Evolutionary conservation across 2,797 vertebrate species (phyloP).

Genomic region (Anniella stebbinsi): DNA sequence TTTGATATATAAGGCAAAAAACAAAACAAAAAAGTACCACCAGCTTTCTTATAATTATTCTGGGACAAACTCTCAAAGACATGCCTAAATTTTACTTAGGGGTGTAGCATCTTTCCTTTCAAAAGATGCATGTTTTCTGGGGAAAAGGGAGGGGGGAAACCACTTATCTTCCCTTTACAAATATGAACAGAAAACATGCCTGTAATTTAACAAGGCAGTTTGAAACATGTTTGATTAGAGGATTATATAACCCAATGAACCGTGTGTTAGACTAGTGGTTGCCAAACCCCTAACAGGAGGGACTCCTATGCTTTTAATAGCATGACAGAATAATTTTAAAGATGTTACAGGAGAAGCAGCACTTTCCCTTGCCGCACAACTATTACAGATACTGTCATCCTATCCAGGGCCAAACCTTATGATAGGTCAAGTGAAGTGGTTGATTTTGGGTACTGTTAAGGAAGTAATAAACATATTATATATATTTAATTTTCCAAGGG

Average conservation of each 20-base stretch:
- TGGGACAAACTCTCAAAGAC: conserved; percentile 13
- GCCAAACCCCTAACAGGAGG: not conserved
- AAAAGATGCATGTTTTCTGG: not conserved
- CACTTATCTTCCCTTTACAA: not conserved
- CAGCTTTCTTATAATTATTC: not conserved
- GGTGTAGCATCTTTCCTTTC: not conserved
- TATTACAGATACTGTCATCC: not conserved
- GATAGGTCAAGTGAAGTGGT: not conserved
- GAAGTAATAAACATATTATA: not conserved
- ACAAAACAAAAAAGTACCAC: not conserved
- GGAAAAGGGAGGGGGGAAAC: not conserved
- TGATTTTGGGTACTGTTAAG: not conserved
- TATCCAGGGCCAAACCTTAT: not conserved
- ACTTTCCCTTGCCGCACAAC: not conserved
- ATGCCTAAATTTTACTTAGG: conserved; percentile 12
- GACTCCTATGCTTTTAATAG: not conserved
- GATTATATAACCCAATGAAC: conserved; percentile 12
- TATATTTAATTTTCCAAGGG: not conserved
- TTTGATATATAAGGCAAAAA: not conserved
- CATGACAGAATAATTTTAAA: not conserved
- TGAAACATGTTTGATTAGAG: conserved; percentile 8
- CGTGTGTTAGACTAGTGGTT: not conserved
- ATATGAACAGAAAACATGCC: conserved; percentile 7
- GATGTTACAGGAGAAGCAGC: not conserved
- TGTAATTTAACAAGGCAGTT: conserved; percentile 6